Evolutionary conservation across 2,797 vertebrate species (phyloP), one percentile per base, ranked within the genome.

Genomic region (Protosalanx chinensis): DNA sequence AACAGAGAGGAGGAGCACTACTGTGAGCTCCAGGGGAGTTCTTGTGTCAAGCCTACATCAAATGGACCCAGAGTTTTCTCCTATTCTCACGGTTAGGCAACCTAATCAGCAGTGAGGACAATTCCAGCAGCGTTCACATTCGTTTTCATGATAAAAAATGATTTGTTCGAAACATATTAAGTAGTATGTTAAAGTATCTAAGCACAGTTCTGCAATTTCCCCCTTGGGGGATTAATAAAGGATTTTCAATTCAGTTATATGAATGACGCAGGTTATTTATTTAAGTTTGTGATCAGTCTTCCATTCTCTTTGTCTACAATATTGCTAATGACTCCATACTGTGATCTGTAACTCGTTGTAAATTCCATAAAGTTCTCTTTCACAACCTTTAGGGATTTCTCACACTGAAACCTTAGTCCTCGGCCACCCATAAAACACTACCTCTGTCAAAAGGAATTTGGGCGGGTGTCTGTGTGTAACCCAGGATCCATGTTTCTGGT

Each of bases 1-100:
- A 91, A 91, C 87, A 88, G 70, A 85, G 86, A 88, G 79, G 78
- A 77, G 79, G 82, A 75, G 68, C 77, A 70, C 88, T 67, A 80
- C 78, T 89, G 85, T 88, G 86, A 87, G 79, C 75, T 51, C 64
- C 5, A 27, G 1, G 80, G 84, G 84, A 79, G 81, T 75, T 87
- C 86, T 81, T 86, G 85, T 86, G 79, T 69, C 56, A 63, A 30
- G 70, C 81, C 77, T 68, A 85, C 67, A 80, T 66, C 59, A 87
- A 88, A 84, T 88, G 80, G 76, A 75, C 86, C 88, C 77, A 76
- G 78, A 81, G 84, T 83, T 85, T 84, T 82, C 64, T 68, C 68
- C 72, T 72, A 75, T 77, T 80, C 80, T 79, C 81, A 76, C 77
- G 77, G 73, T 23, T 23, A 79, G 74, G 23, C 49, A 13, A 67